Evolutionary conservation across 2,113 vertebrate genomes (phyloP).

Genomic region (Cryptoleucopteryx plumbea): DNA sequence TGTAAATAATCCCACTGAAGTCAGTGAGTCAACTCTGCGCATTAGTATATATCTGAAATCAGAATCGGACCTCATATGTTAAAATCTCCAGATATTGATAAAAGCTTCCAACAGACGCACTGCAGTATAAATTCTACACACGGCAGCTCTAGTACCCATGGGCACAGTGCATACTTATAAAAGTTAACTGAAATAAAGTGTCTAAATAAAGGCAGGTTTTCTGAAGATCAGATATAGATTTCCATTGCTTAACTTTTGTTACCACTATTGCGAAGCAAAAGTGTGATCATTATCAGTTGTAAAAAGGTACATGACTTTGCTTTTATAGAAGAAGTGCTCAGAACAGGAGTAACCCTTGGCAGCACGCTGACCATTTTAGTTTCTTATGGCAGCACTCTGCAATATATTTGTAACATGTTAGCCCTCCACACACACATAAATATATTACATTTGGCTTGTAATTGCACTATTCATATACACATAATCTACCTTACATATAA

Average conservation of each 20-base stretch:
- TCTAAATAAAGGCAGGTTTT: neutral
- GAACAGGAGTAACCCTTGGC: neutral
- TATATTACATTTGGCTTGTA: neutral
- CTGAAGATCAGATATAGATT: neutral
- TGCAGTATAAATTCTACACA: neutral
- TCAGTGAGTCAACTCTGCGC: neutral
- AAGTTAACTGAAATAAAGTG: neutral
- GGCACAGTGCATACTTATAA: neutral
- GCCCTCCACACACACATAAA: neutral
- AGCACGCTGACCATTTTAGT: neutral
- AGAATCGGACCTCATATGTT: neutral
- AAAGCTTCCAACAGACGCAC: neutral
- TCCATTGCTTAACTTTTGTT: neutral
- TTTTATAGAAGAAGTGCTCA: neutral
- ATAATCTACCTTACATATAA: neutral
- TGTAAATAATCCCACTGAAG: slow-evolving; percentile 1
- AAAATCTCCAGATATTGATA: neutral
- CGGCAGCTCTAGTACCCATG: neutral
- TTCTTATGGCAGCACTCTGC: neutral
- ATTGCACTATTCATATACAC: neutral
- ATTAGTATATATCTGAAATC: neutral
- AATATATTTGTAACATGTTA: neutral
- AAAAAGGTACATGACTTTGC: neutral
- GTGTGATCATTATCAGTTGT: neutral
- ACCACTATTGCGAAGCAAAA: neutral